phyloP scores from a whole-genome alignment of 2,113 vertebrate genomes.

The Neopipo cinnamomea region DNA sequence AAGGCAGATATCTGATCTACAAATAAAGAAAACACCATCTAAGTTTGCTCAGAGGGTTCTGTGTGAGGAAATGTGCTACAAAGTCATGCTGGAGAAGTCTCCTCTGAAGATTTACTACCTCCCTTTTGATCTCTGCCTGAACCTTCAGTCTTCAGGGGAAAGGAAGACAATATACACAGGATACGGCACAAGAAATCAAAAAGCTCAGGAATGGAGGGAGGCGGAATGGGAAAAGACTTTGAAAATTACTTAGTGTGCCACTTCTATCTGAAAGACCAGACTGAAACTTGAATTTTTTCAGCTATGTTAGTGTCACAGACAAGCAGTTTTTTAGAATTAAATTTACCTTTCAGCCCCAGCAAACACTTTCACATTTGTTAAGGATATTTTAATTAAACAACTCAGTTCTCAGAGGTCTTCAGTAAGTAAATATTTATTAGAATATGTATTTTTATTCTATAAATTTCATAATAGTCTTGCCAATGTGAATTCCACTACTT shows the following conservation, averaged over 20 bases:
- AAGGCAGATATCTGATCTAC: constrained; percentile 32
- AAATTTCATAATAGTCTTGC: neutral
- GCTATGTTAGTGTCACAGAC: neutral
- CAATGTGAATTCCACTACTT: neutral
- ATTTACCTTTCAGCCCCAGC: neutral
- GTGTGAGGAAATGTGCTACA: neutral
- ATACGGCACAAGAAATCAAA: neutral
- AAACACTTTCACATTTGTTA: neutral
- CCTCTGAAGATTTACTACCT: neutral
- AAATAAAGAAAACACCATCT: neutral
- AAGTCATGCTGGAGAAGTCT: neutral
- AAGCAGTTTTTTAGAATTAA: neutral
- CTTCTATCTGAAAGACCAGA: neutral
- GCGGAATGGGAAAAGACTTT: neutral
- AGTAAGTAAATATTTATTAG: neutral
- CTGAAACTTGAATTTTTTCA: neutral
- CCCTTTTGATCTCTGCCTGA: neutral
- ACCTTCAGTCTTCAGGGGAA: constrained; percentile 5
- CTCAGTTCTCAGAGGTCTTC: neutral
- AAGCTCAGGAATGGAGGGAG: neutral
- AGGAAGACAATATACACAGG: neutral
- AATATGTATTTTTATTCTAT: neutral
- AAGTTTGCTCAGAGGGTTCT: neutral
- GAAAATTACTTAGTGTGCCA: neutral
- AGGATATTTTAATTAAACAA: neutral